Evolutionary conservation across 2,888 invertebrate genomes (phyloP).

Genomic region (Allophyes oxyacanthae): DNA sequence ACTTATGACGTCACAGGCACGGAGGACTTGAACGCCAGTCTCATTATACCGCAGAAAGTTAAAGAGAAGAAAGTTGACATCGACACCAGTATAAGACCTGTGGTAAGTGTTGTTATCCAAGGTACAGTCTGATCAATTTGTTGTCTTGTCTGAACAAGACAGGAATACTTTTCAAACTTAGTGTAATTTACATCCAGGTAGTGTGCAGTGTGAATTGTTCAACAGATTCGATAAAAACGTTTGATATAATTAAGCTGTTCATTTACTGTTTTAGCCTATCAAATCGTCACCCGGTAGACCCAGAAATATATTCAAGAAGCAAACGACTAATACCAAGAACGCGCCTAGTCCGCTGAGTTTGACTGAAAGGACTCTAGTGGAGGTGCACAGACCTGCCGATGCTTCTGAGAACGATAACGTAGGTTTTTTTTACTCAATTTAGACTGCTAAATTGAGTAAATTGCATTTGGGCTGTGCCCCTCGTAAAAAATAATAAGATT

Average conservation of each 20-base stretch:
- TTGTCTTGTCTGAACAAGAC: no score
- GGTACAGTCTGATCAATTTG: no score
- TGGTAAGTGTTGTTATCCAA: conserved; percentile 67
- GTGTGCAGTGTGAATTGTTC: no score
- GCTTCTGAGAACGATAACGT: conserved; percentile 75
- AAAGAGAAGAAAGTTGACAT: conserved; percentile 75
- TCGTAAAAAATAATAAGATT: no score
- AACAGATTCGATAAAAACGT: no score
- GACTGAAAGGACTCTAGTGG: conserved; percentile 79
- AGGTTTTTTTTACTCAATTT: conserved; percentile 59
- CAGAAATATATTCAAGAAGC: conserved; percentile 88
- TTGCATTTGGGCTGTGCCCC: no score
- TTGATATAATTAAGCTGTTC: no score
- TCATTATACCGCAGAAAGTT: conserved; percentile 81
- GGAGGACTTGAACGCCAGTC: conserved; percentile 79
- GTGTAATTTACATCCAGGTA: no score
- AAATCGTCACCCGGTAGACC: conserved; percentile 79
- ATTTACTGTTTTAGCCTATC: conserved; percentile 72
- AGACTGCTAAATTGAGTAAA: no score
- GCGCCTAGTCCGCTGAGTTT: conserved; percentile 79
- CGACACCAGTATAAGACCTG: conserved; percentile 79
- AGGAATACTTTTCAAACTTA: no score
- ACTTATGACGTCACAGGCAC: conserved; percentile 78
- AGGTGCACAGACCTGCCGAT: conserved; percentile 68
- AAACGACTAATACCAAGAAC: conserved; percentile 70